A percentile compares a stretch with the other conserved stretches of the same genome.
Conservation (phyloP, 2,113 vertebrate genomes). For the Pterophyllum scalare region DNA sequence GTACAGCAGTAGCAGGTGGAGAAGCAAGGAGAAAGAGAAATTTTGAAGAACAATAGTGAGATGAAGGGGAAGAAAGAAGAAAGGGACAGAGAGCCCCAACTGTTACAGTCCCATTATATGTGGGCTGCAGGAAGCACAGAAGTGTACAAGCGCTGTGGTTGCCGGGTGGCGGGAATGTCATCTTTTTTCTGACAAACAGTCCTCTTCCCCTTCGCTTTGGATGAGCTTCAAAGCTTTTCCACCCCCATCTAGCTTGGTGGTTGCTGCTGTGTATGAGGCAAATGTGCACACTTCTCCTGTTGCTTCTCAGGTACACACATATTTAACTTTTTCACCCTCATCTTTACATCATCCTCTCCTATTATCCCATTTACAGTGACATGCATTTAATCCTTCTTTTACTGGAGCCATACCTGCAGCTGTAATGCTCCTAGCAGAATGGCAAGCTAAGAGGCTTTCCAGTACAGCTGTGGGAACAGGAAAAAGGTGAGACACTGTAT, state of each 20-base stretch:
- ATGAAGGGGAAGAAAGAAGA: background rate
- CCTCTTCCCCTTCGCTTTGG: constrained; percentile 50
- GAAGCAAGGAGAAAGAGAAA: background rate
- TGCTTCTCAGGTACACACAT: constrained; percentile 41
- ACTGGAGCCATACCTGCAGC: background rate
- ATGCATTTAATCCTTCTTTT: background rate
- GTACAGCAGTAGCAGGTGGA: background rate
- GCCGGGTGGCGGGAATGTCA: constrained; percentile 20
- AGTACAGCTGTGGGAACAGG: background rate
- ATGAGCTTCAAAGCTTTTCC: constrained; percentile 67
- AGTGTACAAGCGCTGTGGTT: background rate
- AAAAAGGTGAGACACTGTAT: background rate
- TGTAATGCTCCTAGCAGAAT: background rate
- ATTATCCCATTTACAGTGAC: constrained; percentile 1
- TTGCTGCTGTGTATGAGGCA: background rate
- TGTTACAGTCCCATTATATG: constrained; percentile 18
- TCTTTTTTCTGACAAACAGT: constrained; percentile 9
- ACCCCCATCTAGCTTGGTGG: constrained; percentile 19
- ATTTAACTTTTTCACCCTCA: background rate
- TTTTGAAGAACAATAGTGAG: background rate
- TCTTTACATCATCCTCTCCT: background rate
- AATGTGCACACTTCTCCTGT: constrained; percentile 21
- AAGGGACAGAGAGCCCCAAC: background rate
- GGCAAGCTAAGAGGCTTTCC: background rate
- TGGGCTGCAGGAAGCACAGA: constrained; percentile 8